Evolutionary conservation across 2,888 invertebrate species (phyloP), one percentile per base, ranked within the genome.

Genomic region (Tetramorium bicarinatum): DNA sequence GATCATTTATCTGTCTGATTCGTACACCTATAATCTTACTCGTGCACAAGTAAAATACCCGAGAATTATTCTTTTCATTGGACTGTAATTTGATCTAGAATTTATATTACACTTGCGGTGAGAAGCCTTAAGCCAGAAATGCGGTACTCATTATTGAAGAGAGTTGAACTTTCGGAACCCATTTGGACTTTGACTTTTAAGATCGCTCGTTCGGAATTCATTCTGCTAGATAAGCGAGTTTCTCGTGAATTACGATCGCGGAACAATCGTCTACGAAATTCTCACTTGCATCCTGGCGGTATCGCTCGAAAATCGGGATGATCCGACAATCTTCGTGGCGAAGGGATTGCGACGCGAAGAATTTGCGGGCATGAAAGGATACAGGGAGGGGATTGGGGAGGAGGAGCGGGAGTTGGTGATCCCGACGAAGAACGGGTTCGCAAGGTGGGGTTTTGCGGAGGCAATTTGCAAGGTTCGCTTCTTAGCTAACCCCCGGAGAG

Each of bases 381-480:
- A 49, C 34, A 9, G 71, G 2, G 7, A n/a, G 56, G 64, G 49
- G n/a, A n/a, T n/a, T n/a, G n/a, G n/a, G n/a, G n/a, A n/a, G 0
- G 82, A 38, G 72, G 83, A 1, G n/a, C n/a, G 9, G 15, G 15
- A 34, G 29, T 49, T 34, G 34, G 67, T 15, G 34, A 71, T 84
- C 72, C 69, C 76, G 86, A 85, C 69, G 77, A 79, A 77, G 61
- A 82, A 77, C 82, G 67, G 74, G 82, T 80, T 66, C 44, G 82
- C 13, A 77, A 54, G 47, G 83, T 34, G 64, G 66, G 67, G 71
- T 79, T 66, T 56, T 34, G 52, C 54, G 66, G 67, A 86, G 77
- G 88, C 90, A 88, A 89, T 89, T 90, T 90, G 88, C 89, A 88
- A 90, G 84, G 66, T 84, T 90, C 79, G 75, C 86, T 64, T 87